Base-by-base conservation (phyloP, 2,888 invertebrate genomes). In the Pseudanteris insignis region DNA sequence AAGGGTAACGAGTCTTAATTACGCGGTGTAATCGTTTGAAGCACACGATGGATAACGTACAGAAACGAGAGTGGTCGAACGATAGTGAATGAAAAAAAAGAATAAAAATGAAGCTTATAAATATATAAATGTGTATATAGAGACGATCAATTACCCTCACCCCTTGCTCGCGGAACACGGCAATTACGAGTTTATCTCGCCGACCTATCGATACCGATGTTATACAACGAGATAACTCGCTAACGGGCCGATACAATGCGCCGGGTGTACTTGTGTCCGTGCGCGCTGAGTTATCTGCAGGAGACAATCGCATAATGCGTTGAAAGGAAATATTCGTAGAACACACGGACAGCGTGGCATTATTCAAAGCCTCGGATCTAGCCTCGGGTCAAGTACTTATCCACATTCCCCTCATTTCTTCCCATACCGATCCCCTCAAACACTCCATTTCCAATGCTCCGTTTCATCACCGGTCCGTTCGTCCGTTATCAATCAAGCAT, bases 201-300 rank as follows among this genome's bases (percentile, higher is more conserved):
- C 58, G 44, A 63, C 63, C 48, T 55, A 63, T 63, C 63, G 54
- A 63, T 63, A 63, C 59, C 58, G 40, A 63, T 53, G 58, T 62
- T 62, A 63, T 63, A 63, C 63, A 63, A 57, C 47, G 33, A 63
- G 63, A 63, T 63, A 63, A 63, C 63, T 58, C 54, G 50, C 59
- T 50, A 63, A 59, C 59, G 58, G 55, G 41, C 30, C 51, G 40
- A 40, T 36, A 48, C 43, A 54, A 48, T 63, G 48, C 44, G 48
- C 5, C n/a, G 46, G 24, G 15, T 41, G 32, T 15, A 28, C 33
- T 10, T 25, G 21, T 28, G 48, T 28, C 24, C 15, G 18, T 13
- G 33, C 25, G 29, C 24, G 48, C 28, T 29, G 33, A 46, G 46
- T 41, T 57, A 50, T 43, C 53, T 51, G 37, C 18, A 47, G 43